Evolutionary conservation across 64 coral and sea anemone species (phyloP).

Genomic region (Pocillopora verrucosa): DNA sequence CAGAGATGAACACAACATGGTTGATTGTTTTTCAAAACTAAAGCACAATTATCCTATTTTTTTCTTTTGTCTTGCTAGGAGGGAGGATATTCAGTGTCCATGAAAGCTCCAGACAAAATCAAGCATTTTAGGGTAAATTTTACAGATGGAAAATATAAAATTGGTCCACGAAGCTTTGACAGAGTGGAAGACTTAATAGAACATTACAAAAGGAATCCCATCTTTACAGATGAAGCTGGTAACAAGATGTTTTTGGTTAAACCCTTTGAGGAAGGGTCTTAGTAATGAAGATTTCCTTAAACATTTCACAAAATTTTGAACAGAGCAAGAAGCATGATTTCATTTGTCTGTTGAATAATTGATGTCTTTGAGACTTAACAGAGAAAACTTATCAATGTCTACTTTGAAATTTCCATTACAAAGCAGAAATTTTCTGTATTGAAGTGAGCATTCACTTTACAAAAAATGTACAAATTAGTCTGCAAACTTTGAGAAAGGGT

Average conservation of each 20-base stretch:
- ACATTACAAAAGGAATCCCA: conserved; percentile 94
- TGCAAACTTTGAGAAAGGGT: too few relatives aligned
- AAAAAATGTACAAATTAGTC: too few relatives aligned
- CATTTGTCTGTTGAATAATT: background rate
- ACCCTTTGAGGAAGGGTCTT: conserved; percentile 54
- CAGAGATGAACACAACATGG: too few relatives aligned
- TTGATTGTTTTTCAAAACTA: too few relatives aligned
- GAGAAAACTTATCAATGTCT: too few relatives aligned
- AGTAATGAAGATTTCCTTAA: background rate
- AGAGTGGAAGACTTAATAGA: conserved; percentile 80
- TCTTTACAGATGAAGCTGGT: conserved; percentile 84
- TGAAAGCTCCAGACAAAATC: conserved; percentile 98
- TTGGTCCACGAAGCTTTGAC: conserved; percentile 80
- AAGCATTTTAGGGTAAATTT: conserved; percentile 92
- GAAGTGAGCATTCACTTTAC: too few relatives aligned
- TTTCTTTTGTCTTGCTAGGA: conserved; percentile 51
- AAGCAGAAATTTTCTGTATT: too few relatives aligned
- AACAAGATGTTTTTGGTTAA: conserved; percentile 94
- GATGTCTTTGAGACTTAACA: too few relatives aligned
- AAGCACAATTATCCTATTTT: background rate
- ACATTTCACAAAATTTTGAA: background rate
- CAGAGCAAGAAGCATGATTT: background rate
- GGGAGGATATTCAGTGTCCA: conserved; percentile 95
- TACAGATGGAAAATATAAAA: conserved; percentile 72
- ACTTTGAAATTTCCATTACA: too few relatives aligned